Base-by-base conservation (phyloP, 2,888 invertebrate species). In the Heliconius aoede region DNA sequence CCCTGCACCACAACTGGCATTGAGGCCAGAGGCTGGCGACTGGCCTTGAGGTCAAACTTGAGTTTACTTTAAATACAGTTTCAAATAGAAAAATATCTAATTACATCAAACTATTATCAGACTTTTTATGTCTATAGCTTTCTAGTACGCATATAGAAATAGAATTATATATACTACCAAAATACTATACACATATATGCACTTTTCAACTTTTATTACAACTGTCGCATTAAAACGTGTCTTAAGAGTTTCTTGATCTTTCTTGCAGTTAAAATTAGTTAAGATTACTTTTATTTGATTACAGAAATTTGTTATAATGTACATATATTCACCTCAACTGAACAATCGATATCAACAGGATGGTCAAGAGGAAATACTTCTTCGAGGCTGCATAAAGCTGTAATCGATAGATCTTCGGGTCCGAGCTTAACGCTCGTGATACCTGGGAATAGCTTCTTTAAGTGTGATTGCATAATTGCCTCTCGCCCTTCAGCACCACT, bases 361-460 rank as follows among this genome's bases (percentile, higher is more conserved):
- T 95, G 96, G 68, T 95, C 95, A 28, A 98, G 92, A 26, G 95
- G 92, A 7, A 98, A 97, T 8, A 94, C 92, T 91, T 98, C 98
- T 4, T 96, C 97, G 36, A 96, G 89, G 18, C 97, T 98, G 83
- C 96, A 96, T 88, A 98, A 96, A 1, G 97, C 96, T 2, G 95
- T 94, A 75, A 97, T 96, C 26, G 92, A 92, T 84, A 91, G 83
- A 11, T 89, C 90, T 5, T 87, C 90, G 1, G 94, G 93, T 1
- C 93, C 96, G 83, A 98, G 96, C 65, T 96, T 94, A 4, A 99
- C 97, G 32, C 95, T 96, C 77, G 97, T 96, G 76, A 98, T 97
- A 1, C 98, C 98, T 46, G 99, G 98, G 91, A 99, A 99, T 26
- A 99, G 94, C 90, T 99, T 99, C 89, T 98, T 98, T 81, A 99